Conservation (phyloP, 2,888 invertebrate genomes). For the Chaetogeoica ovagalla region DNA sequence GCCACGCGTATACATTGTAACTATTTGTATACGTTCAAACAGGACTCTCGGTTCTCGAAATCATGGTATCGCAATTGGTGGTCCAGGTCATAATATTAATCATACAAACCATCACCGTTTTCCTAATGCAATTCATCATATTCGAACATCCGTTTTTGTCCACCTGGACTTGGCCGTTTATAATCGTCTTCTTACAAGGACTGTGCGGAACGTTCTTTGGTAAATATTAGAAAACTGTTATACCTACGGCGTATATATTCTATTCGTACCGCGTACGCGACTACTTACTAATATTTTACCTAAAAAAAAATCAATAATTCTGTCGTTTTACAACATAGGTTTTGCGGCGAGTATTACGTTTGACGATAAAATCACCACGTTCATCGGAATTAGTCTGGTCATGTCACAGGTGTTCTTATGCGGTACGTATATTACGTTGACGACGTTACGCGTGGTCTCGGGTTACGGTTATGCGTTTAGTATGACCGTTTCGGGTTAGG, state of each 20-base stretch:
- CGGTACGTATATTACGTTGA: slow-evolving; percentile 52
- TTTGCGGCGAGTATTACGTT: slow-evolving; percentile 50
- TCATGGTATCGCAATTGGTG: slow-evolving; percentile 55
- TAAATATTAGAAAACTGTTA: not conserved
- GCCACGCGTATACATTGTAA: too few species aligned
- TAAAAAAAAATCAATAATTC: too few species aligned
- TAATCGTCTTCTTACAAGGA: slow-evolving; percentile 36
- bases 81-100: slow-evolving; percentile 56
- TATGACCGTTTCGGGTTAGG: too few species aligned
- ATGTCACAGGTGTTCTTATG: slow-evolving; percentile 55
- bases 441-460: too few species aligned
- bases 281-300: too few species aligned
- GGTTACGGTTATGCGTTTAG: too few species aligned
- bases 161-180: not conserved
- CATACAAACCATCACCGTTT: slow-evolving; percentile 54
- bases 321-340: slow-evolving; percentile 18
- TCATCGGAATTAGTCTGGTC: slow-evolving; percentile 53
- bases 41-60: slow-evolving; percentile 56
- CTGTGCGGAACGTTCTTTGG: slow-evolving; percentile 47
- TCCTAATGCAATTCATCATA: slow-evolving; percentile 52
- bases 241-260: too few species aligned
- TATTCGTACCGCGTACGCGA: too few species aligned
- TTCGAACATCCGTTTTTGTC: slow-evolving; percentile 49
- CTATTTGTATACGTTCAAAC: not conserved
- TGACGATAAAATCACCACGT: slow-evolving; percentile 52